Evolutionary conservation across 30 jellyfish, hydroid and myxozoan genomes (phyloP).

Genomic region (Aurelia coerulea): DNA sequence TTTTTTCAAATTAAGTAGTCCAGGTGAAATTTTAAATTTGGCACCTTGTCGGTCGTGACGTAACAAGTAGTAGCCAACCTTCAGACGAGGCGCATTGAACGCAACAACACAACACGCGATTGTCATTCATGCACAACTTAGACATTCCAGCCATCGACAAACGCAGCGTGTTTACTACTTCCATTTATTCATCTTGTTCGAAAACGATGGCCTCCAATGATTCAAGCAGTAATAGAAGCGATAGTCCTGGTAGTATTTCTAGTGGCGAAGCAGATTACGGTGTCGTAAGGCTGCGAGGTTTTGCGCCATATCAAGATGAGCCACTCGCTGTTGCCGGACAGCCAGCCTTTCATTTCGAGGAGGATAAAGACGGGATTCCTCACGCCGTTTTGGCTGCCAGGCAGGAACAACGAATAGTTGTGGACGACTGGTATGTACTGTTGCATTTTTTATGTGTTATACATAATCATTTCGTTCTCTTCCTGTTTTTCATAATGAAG

Average conservation of each 20-base stretch:
- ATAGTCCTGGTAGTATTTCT: background rate
- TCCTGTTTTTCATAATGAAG: background rate
- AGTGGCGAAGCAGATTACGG: too few species aligned
- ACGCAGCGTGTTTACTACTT: background rate
- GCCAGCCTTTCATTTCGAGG: too few species aligned
- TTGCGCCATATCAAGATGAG: too few species aligned
- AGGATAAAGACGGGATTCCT: too few species aligned
- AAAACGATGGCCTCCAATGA: slow-evolving; percentile 36
- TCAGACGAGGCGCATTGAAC: background rate
- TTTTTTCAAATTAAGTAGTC: background rate
- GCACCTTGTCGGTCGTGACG: slow-evolving; percentile 18
- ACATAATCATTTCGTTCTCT: background rate
- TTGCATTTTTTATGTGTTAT: background rate
- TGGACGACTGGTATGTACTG: too few species aligned
- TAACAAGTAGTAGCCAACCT: slow-evolving; percentile 22
- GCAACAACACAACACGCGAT: too few species aligned
- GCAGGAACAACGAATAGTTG: too few species aligned
- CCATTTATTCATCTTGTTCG: background rate
- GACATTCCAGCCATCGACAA: background rate
- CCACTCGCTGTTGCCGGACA: too few species aligned
- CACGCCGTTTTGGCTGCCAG: too few species aligned
- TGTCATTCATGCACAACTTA: too few species aligned
- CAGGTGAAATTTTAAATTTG: slow-evolving; percentile 13
- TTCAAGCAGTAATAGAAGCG: slow-evolving; percentile 10
- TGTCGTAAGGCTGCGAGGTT: too few species aligned